A percentile compares a stretch with the other conserved stretches of the same genome.
These are phyloP conservation scores for Cheilosia vernalis DNA, from an alignment of 2,888 invertebrate species.

Conservation along the genomic window DNA sequence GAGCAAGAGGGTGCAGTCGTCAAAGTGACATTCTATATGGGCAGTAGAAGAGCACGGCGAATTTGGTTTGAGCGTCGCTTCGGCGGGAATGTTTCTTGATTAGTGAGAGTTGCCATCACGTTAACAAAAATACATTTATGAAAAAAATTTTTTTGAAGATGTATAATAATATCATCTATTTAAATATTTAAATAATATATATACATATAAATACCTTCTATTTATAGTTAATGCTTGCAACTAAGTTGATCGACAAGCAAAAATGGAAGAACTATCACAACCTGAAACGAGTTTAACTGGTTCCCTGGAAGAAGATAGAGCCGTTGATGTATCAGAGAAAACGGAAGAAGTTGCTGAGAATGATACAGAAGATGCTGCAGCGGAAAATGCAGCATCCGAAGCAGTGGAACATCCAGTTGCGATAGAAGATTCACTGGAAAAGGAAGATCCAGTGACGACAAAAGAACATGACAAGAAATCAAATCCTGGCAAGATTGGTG, in stretches of 20 bases:
- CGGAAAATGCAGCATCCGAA: slow-evolving; percentile 9
- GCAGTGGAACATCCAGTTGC: slow-evolving; percentile 1
- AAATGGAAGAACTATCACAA: slow-evolving; percentile 82
- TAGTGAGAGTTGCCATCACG: slow-evolving; percentile 65
- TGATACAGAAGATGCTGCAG: slow-evolving; percentile 65
- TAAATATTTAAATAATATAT: no score
- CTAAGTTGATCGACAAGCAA: slow-evolving; percentile 24
- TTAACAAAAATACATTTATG: slow-evolving; percentile 11
- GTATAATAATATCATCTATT: no score
- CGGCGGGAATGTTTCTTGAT: slow-evolving; percentile 78
- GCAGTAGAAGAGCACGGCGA: slow-evolving; percentile 44
- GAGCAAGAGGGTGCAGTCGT: slow-evolving; percentile 47
- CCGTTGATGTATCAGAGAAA: slow-evolving; percentile 21
- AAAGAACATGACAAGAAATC: slow-evolving; percentile 28
- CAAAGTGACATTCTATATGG: slow-evolving; percentile 57
- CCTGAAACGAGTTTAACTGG: slow-evolving; percentile 52
- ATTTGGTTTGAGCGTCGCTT: slow-evolving; percentile 75
- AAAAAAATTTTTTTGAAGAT: no score
- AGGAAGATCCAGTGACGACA: neutral
- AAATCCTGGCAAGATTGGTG: slow-evolving; percentile 28
- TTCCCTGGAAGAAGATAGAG: slow-evolving; percentile 75
- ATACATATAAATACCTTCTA: slow-evolving; percentile 11
- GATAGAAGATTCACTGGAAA: neutral
- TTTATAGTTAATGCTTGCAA: slow-evolving; percentile 66
- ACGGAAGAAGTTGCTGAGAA: slow-evolving; percentile 23